Conservation (phyloP, 1,140 invertebrate genomes). For the Drosophila auraria region DNA sequence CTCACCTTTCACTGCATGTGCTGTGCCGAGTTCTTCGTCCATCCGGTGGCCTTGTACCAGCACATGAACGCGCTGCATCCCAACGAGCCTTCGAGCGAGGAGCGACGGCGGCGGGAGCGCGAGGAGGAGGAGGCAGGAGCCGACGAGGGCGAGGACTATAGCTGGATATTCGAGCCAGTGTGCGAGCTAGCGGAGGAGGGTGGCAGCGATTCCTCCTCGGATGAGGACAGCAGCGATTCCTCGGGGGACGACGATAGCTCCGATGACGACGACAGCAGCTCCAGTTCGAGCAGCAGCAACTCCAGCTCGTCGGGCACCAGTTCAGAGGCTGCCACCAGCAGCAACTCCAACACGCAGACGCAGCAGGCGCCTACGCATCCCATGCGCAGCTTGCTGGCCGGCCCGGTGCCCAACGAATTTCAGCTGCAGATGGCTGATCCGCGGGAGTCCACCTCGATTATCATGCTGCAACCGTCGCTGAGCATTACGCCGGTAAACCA, state of each 20-base stretch:
- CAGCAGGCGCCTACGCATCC: slow-evolving; percentile 51
- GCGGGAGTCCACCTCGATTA: slow-evolving; percentile 76
- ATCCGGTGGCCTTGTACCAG: slow-evolving; percentile 76
- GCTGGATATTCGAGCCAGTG: slow-evolving; percentile 81
- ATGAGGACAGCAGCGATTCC: slow-evolving; percentile 43
- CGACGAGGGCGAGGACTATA: slow-evolving; percentile 70
- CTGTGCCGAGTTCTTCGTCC: slow-evolving; percentile 75
- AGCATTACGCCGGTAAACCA: slow-evolving; percentile 43
- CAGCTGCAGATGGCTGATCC: slow-evolving; percentile 61
- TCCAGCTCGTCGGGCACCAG: slow-evolving; percentile 37
- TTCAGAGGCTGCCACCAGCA: slow-evolving; percentile 40
- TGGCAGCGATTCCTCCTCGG: slow-evolving; percentile 38
- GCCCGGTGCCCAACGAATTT: slow-evolving; percentile 52
- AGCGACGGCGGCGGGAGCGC: neutral
- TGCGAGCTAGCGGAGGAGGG: slow-evolving; percentile 69
- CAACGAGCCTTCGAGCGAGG: slow-evolving; percentile 38
- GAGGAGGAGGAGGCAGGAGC: slow-evolving; percentile 13
- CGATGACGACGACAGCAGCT: slow-evolving; percentile 35
- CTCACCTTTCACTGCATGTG: slow-evolving; percentile 84
- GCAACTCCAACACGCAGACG: slow-evolving; percentile 49
- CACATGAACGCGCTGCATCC: slow-evolving; percentile 80
- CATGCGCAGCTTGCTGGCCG: slow-evolving; percentile 43
- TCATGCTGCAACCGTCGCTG: slow-evolving; percentile 61
- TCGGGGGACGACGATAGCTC: slow-evolving; percentile 31
- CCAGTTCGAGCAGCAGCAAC: slow-evolving; percentile 53